Evolutionary conservation across 2,888 invertebrate genomes (phyloP).

Genomic region (Agriopis aurantiaria): DNA sequence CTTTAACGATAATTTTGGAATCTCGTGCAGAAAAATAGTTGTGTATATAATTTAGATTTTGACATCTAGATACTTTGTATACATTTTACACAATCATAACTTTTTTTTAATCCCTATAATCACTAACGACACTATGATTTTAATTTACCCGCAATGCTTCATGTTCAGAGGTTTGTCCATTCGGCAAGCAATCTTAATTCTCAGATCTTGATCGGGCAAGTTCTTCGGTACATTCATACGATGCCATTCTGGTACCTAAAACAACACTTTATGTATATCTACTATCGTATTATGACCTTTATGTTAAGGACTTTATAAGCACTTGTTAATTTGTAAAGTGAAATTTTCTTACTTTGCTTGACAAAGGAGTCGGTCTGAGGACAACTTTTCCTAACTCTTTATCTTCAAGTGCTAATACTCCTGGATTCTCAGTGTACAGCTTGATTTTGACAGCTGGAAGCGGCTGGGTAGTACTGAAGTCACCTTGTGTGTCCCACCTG

Average conservation of each 20-base stretch:
- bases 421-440: constrained; percentile 98
- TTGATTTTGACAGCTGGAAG: constrained; percentile 99
- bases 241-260: constrained; percentile 98
- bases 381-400: constrained; percentile 98
- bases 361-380: constrained; percentile 94
- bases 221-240: constrained; percentile 98
- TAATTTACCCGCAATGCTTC: constrained; percentile 97
- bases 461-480: constrained; percentile 99
- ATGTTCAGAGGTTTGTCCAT: constrained; percentile 99
- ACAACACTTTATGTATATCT: constrained; percentile 2
- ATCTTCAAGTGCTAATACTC: constrained; percentile 98
- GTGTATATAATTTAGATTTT: too few species aligned
- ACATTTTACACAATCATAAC: too few species aligned
- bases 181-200: constrained; percentile 98
- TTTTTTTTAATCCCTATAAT: too few species aligned
- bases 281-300: neutral
- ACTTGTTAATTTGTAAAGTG: neutral
- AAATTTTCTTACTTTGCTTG: constrained; percentile 90
- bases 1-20: too few species aligned
- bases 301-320: neutral
- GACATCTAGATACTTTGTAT: too few species aligned
- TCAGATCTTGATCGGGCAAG: constrained; percentile 97
- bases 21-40: too few species aligned
- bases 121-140: too few species aligned
- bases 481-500: constrained; percentile 99